phyloP scores from a whole-genome alignment of 2,113 vertebrate species.

The Setophaga petechia region DNA sequence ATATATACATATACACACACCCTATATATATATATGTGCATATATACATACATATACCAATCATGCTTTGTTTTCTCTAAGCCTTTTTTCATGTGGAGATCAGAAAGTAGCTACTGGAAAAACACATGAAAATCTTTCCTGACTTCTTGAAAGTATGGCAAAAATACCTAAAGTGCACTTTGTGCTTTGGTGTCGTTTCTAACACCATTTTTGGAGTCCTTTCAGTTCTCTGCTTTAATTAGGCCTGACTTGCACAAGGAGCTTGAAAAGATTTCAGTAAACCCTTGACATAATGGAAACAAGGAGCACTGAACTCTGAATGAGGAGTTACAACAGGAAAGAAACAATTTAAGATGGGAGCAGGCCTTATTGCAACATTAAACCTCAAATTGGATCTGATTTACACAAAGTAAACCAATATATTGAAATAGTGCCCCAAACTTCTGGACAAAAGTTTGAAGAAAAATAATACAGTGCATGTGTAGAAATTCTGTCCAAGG shows the following conservation, averaged over 20 bases:
- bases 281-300: conserved; percentile 22
- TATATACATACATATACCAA: neutral
- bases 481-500: neutral
- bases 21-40: neutral
- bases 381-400: conserved; percentile 27
- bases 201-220: neutral
- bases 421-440: conserved; percentile 1
- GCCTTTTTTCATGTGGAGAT: neutral
- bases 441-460: conserved; percentile 7
- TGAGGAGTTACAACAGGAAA: conserved; percentile 23
- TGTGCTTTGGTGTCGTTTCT: neutral
- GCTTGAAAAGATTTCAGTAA: neutral
- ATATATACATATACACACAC: neutral
- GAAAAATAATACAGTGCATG: neutral
- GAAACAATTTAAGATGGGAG: conserved; percentile 18
- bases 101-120: neutral
- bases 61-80: neutral
- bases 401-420: conserved; percentile 26
- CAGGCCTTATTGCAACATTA: conserved; percentile 26
- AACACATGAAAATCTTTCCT: neutral
- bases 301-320: conserved; percentile 23
- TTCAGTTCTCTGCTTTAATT: conserved; percentile 6
- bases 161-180: neutral
- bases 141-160: neutral
- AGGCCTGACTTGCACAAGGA: neutral